Base-by-base conservation (phyloP, 2,888 invertebrate genomes). In the Mimachlamys varia region DNA sequence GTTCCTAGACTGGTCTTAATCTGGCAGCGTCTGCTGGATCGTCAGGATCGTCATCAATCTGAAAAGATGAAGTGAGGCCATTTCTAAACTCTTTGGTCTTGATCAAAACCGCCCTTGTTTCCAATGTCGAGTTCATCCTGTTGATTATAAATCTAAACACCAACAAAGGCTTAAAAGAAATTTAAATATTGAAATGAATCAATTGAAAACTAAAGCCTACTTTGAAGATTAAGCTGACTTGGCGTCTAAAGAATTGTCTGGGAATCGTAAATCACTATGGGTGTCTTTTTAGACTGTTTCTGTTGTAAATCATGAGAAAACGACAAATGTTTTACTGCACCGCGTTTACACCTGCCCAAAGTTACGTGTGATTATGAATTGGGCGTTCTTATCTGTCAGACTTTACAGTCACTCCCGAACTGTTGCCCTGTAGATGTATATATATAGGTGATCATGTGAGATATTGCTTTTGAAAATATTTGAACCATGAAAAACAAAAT, bases 171-270 rank as follows among this genome's bases (percentile, higher is more conserved):
- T 19, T 76, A 22, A 13, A 76, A 76, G 33, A 76, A 27, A 33
- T 44, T 27, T 12, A 76, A 76, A 76, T 76, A 76, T 76, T 76
- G 76, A 76, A 76, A 76, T 76, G 33, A 33, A 76, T 33, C 33
- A 76, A 76, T 76, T 33, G 76, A 76, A 76, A 76, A 33, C 12
- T 76, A 76, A 76, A 76, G 13, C 27, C 10, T 27, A 33, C 76
- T 76, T 76, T 76, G 76, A 76, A 15, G 76, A 12, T 76, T 27
- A 76, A 76, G 76, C 76, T 76, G 27, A 76, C 76, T 33, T 76
- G 76, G 76, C 76, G 27, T 76, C 76, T 12, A 33, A 76, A 22
- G 76, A 53, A 76, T 15, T 13, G 27, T 7, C 27, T 76, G 22
- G 4, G 17, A 76, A 19, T 15, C 12, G 33, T 76, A 76, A 76